Evolutionary conservation across 2,113 vertebrate genomes (phyloP).

Genomic region (Apus apus): DNA sequence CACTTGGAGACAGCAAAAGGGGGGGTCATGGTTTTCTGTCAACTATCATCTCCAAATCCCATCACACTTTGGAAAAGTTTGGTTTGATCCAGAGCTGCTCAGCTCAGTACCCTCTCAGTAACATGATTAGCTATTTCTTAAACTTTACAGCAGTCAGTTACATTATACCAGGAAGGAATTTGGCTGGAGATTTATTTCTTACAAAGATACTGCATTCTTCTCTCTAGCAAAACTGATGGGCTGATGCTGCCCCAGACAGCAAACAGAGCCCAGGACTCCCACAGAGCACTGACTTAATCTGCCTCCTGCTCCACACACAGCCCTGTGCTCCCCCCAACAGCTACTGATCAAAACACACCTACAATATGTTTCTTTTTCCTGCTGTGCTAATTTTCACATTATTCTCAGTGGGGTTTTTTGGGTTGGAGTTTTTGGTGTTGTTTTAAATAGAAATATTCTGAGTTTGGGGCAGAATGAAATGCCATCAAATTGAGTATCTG

Average conservation of each 20-base stretch:
- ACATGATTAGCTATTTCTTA: conserved; percentile 10
- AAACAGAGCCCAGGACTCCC: neutral
- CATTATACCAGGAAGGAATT: conserved; percentile 11
- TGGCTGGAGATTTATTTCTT: conserved; percentile 14
- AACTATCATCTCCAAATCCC: conserved; percentile 40
- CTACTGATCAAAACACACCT: neutral
- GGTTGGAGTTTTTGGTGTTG: neutral
- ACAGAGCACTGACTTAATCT: neutral
- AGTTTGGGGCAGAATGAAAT: neutral
- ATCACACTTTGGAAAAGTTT: neutral
- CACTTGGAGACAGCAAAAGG: conserved; percentile 42
- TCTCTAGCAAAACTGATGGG: neutral
- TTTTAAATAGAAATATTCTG: neutral
- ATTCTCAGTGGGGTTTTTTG: neutral
- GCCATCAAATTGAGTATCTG: neutral
- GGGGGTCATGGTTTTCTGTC: conserved; percentile 36
- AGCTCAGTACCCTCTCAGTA: neutral
- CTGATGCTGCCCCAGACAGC: conserved; percentile 16
- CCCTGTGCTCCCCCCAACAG: neutral
- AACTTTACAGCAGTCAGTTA: conserved; percentile 38
- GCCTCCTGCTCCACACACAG: neutral
- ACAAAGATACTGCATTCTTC: neutral
- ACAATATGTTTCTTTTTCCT: neutral
- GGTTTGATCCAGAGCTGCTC: neutral
- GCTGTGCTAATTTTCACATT: neutral